Evolutionary conservation across 2,797 vertebrate genomes (phyloP), one percentile per base, ranked within the genome.

Genomic region (Peromyscus eremicus): DNA sequence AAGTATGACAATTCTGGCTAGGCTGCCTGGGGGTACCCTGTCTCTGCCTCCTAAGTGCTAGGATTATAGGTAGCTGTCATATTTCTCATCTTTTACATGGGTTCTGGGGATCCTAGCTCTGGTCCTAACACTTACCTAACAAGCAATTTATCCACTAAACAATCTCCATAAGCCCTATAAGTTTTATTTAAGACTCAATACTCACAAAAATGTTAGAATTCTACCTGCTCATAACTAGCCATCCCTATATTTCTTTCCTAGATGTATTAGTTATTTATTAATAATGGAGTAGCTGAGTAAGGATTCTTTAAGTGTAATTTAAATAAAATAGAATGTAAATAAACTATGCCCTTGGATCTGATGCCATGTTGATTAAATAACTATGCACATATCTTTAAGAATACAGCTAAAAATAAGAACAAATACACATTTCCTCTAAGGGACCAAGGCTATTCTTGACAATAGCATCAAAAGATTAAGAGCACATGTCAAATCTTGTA

Each of bases 381-480:
- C 62, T 62, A 62, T 71, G 71, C 37, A 27, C 32, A 95, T 76
- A 75, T 23, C 62, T 96, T 93, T 17, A 86, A 86, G 66, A 82
- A 91, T 23, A 91, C 5, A 88, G 49, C 88, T 92, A 76, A 93
- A 93, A 96, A 71, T 84, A 62, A 92, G 79, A 79, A 79, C 27
- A 66, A 79, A 75, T 66, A 46, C 12, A 93, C 66, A 77, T 83
- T 75, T 43, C 25, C 77, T 34, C 77, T 43, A 21, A 55, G 88
- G 90, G 49, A 79, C 71, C 62, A 55, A 37, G 40, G 16, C n/a
- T 94, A 62, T 94, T 92, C 92, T 93, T 95, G 94, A 94, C 46
- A 93, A 89, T 82, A 79, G n/a, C 49, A 43, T 96, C 37, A 52
- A 94, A 95, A 96, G 73, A 96, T 89, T 82, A 94, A 97, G 87